These are phyloP conservation scores for Antrozous pallidus DNA, from an alignment of 2,797 vertebrate species.

Conservation along the genomic window DNA sequence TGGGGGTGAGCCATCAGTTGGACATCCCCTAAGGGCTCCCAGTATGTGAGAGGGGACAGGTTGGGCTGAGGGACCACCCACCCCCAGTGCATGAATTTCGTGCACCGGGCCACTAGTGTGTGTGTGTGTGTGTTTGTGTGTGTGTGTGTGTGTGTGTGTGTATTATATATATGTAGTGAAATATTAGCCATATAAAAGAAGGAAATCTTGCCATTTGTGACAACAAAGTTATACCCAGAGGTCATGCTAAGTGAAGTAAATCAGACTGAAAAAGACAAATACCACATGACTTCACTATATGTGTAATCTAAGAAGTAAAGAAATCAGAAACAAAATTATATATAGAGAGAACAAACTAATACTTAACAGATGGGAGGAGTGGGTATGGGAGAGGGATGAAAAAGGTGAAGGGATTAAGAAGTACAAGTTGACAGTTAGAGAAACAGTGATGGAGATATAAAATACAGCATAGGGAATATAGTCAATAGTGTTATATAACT, in stretches of 20 bases:
- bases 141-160: too few relatives aligned
- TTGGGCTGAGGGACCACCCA: too few relatives aligned
- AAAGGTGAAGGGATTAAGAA: background rate
- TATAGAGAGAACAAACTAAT: background rate
- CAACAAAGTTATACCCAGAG: background rate
- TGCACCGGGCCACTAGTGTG: too few relatives aligned
- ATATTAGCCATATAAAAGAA: background rate
- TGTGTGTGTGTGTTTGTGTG: too few relatives aligned
- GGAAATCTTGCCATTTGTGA: background rate
- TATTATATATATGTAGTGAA: background rate
- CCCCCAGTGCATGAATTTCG: too few relatives aligned
- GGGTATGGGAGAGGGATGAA: background rate
- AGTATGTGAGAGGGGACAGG: too few relatives aligned
- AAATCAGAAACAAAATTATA: background rate
- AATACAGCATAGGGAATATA: background rate
- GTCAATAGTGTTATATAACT: background rate
- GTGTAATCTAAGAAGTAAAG: background rate
- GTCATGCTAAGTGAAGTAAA: background rate
- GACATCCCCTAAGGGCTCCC: too few relatives aligned
- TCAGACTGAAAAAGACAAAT: background rate
- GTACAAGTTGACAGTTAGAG: background rate
- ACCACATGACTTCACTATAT: background rate
- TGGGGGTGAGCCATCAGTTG: too few relatives aligned
- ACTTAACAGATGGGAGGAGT: background rate
- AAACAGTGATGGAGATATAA: background rate